Conservation (phyloP, 1,140 invertebrate genomes). For the Formica selysi region DNA sequence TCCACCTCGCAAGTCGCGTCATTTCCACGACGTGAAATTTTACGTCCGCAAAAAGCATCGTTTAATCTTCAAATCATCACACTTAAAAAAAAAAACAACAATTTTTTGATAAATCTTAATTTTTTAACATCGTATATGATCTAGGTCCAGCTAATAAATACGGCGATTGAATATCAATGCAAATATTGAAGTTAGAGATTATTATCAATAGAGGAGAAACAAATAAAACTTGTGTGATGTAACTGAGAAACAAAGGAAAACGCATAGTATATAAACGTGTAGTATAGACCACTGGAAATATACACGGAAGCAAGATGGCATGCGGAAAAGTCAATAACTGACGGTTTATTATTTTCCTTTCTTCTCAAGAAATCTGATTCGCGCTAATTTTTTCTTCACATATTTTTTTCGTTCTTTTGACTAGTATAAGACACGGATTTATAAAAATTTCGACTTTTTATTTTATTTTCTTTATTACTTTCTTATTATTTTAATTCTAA, state of each 20-base stretch:
- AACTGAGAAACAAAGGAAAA: background rate
- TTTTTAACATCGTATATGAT: background rate
- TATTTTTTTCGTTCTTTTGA: background rate
- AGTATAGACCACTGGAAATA: conserved; percentile 37
- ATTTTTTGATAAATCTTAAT: background rate
- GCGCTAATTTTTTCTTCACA: background rate
- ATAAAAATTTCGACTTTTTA: too few relatives aligned
- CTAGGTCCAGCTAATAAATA: background rate
- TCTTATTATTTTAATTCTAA: too few relatives aligned
- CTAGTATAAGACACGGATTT: background rate
- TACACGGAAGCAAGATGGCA: conserved; percentile 45
- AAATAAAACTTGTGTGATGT: background rate
- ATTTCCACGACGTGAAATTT: conserved; percentile 5
- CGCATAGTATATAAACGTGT: conserved; percentile 9
- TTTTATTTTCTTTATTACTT: too few relatives aligned
- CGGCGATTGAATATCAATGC: background rate
- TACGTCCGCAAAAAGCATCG: background rate
- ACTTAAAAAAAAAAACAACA: background rate
- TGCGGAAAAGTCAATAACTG: conserved; percentile 54
- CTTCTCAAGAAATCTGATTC: background rate
- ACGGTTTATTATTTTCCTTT: conserved; percentile 39
- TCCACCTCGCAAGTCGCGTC: conserved; percentile 13
- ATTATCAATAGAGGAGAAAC: background rate
- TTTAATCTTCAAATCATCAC: background rate
- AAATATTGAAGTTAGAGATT: background rate